Evolutionary conservation across 2,113 vertebrate species (phyloP), one percentile per base, ranked within the genome.

Genomic region (Pholis gunnellus): DNA sequence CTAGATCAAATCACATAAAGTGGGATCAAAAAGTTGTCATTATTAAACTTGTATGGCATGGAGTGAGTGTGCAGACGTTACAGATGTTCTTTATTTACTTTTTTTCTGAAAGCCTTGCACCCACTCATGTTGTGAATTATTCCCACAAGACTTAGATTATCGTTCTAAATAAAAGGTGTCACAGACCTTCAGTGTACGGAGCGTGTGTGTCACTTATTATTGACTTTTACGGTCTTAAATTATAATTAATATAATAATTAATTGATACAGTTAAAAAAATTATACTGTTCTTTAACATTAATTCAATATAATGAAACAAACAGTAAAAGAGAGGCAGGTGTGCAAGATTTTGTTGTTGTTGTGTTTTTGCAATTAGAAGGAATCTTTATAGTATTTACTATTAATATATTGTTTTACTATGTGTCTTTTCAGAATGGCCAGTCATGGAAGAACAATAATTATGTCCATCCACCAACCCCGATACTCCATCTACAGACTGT

Each of bases 391-490:
- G 3, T 63, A 15, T 63, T 50, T 9, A 17, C 4, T 8, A 25
- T 22, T 14, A 1, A 57, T 38, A 17, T 9, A 31, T 10, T 34
- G 57, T 60, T 48, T 67, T 44, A 36, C 64, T n/a, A 2, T 72
- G 2, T 59, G 2, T 65, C 17, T 75, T 66, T 76, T 25, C 82
- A 99, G 97, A 93, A 97, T 99, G 97, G 94, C 96, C 15, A 93
- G 79, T 77, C 92, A 95, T 27, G 97, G 97, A 2, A 96, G 91
- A 83, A 98, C 96, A 2, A 97, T 99, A 20, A 97, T 99, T 68
- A 96, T 99, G 93, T 99, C 98, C 80, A 98, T 99, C 90, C 98
- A 99, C 83, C 98, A 99, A 78, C 98, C 98, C 29, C 96, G 97
- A 1, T 99, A 97, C 86, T 97, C 98, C 90, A 99, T 99, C 93